Evolutionary conservation across 2,113 vertebrate genomes (phyloP).

Genomic region (Smithornis capensis): DNA sequence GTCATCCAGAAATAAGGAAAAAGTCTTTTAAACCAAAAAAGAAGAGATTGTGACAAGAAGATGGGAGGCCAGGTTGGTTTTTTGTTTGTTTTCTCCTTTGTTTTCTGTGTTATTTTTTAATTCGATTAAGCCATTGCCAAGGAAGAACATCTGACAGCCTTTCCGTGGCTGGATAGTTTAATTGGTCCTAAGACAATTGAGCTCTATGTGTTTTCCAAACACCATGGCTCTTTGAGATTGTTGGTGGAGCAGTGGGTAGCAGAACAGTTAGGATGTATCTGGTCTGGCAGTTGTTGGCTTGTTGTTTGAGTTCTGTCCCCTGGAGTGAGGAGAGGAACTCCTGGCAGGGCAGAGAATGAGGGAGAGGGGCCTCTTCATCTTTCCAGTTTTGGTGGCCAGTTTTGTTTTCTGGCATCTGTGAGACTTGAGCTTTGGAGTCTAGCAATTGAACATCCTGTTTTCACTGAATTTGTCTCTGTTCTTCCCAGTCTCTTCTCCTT

Average conservation of each 20-base stretch:
- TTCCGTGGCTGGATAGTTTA: background rate
- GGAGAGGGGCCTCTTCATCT: background rate
- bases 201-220: background rate
- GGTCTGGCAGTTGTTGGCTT: background rate
- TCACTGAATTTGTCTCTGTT: background rate
- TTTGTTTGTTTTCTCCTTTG: background rate
- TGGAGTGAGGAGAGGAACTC: background rate
- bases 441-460: slow-evolving; percentile 50
- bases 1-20: background rate
- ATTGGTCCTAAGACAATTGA: background rate
- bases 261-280: background rate
- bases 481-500: background rate
- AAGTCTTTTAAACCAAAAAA: background rate
- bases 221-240: background rate
- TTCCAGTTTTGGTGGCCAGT: slow-evolving; percentile 16
- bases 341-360: background rate
- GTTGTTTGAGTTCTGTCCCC: background rate
- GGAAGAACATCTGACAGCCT: background rate
- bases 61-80: background rate
- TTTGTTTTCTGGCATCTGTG: slow-evolving; percentile 26
- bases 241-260: background rate
- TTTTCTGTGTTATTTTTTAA: background rate
- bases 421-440: background rate
- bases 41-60: background rate
- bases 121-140: background rate